Evolutionary conservation across 2,888 invertebrate genomes (phyloP), one percentile per base, ranked within the genome.

Genomic region (Craniophora ligustri): DNA sequence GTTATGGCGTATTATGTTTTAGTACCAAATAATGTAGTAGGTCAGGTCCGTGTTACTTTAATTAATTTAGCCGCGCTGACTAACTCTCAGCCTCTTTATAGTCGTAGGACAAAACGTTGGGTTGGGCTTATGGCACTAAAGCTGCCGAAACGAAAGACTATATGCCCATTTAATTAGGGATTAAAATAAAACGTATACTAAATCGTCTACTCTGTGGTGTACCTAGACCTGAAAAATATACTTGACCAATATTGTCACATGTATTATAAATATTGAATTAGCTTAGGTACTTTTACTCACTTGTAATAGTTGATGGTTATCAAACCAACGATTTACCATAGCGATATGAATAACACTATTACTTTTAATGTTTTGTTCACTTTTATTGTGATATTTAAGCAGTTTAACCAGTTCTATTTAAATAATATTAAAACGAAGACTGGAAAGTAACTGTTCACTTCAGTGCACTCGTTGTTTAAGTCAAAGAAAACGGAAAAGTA

Each of bases 111-210:
- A 40, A 47, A 47, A 47, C 21, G 5, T 32, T 21, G 6, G 4
- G 14, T 13, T 10, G 8, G 30, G 16, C 53, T 56, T 39, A 39
- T 30, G 23, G 18, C 19, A 40, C 26, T 14, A 14, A 32, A 45
- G 14, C 7, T 30, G 21, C n/a, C n/a, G 31, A 30, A 42, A 19
- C 11, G n/a, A 15, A n/a, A n/a, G 16, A 11, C 19, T 36, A 40
- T 47, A 46, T 44, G 30, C 41, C 10, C 26, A 51, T 49, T 23
- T 39, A 44, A 11, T 16, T 26, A 14, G 10, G 45, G n/a, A n/a
- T n/a, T n/a, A n/a, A n/a, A n/a, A n/a, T n/a, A n/a, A n/a, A n/a
- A n/a, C n/a, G n/a, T n/a, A n/a, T n/a, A n/a, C n/a, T n/a, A n/a
- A n/a, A n/a, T n/a, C n/a, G n/a, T n/a, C n/a, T n/a, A n/a, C n/a